Evolutionary conservation across 2,888 invertebrate species (phyloP), one percentile per base, ranked within the genome.

Genomic region (Papilio gigon): DNA sequence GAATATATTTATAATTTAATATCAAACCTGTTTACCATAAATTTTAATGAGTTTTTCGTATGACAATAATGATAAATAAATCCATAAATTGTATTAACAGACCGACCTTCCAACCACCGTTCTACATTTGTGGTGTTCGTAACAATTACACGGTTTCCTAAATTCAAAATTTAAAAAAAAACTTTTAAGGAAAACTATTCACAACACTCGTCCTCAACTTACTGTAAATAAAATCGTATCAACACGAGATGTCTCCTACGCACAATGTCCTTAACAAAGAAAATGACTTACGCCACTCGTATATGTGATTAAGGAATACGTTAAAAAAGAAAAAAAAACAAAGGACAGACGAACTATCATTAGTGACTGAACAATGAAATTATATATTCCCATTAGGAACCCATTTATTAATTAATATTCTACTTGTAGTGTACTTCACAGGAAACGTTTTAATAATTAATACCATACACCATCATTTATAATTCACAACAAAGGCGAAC

Each of bases 241-340:
- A 53, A 53, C 53, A 53, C 5, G 27, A 53, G 27, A 30, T 17
- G 30, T n/a, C 53, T 9, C 53, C 30, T 53, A 53, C 30, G 53
- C 53, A 30, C 30, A 25, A 25, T 53, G 53, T 53, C 27, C 14
- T 50, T 30, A 53, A 53, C 53, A 56, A 56, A 56, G 53, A 56
- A 56, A 27, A 56, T 56, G 30, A 56, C 30, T 56, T 56, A 27
- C 25, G n/a, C 53, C n/a, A n/a, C n/a, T n/a, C n/a, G n/a, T 27
- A 4, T 42, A 9, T 56, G 17, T 56, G 30, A 56, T 17, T 56
- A 56, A 56, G n/a, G 30, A 30, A 27, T 30, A 12, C 50, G 25
- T 50, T 25, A 56, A 56, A 56, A 30, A 27, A 17, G 17, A 56
- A 56, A 56, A 56, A 30, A 27, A 17, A 30, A 56, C 53, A 56